Conservation (phyloP, 2,797 vertebrate genomes). For the Periophthalmus magnuspinnatus region DNA sequence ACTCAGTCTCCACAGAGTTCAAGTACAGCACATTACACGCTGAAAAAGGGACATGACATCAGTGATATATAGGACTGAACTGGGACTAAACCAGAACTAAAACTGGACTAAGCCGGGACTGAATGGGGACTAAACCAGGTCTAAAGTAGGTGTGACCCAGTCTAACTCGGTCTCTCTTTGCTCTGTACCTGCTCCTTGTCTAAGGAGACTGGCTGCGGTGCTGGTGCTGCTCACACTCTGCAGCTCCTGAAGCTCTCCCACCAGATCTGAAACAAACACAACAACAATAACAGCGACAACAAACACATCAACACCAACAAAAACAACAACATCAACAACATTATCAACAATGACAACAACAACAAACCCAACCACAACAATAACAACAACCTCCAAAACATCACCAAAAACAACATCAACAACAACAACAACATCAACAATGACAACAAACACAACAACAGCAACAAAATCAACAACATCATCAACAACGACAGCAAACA, state of each 20-base stretch:
- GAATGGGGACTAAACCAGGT: background rate
- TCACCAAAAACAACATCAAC: constrained; percentile 11
- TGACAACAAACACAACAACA: no score
- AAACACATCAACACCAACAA: no score
- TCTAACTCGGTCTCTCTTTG: background rate
- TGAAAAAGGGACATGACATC: constrained; percentile 37
- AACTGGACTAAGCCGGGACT: background rate
- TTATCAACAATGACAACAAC: constrained; percentile 22
- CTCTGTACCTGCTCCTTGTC: constrained; percentile 86
- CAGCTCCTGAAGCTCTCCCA: constrained; percentile 81
- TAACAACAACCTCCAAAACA: no score
- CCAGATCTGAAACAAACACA: constrained; percentile 75
- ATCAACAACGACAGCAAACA: no score
- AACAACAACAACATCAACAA: no score
- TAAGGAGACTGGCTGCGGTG: constrained; percentile 88
- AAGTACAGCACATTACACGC: constrained; percentile 92
- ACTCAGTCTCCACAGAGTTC: constrained; percentile 91
- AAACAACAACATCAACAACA: no score
- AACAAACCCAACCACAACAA: no score
- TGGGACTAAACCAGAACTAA: background rate
- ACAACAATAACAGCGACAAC: constrained; percentile 2
- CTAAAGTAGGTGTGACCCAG: constrained; percentile 13
- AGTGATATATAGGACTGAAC: background rate
- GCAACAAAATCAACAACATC: no score
- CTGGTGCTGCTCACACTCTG: constrained; percentile 83